A percentile compares a stretch with the other conserved stretches of the same genome.
Evolutionary conservation across 2,888 invertebrate species (phyloP).

Genomic region (Drosophila multiciliata): DNA sequence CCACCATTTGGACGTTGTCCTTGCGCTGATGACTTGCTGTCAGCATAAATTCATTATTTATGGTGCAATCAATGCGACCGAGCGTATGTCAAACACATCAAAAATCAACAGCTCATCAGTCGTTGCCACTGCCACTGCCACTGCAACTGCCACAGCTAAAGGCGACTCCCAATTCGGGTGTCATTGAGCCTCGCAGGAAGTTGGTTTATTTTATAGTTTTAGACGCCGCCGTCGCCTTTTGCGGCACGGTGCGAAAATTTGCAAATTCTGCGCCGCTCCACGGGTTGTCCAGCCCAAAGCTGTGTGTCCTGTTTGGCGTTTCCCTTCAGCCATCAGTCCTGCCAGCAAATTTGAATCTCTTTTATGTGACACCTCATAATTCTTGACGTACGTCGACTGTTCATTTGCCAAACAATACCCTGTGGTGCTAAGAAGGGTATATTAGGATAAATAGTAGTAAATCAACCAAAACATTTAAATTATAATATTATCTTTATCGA

Average conservation of each 20-base stretch:
- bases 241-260: slow-evolving; percentile 67
- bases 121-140: slow-evolving; percentile 5
- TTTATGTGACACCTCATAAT: slow-evolving; percentile 66
- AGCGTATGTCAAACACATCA: slow-evolving; percentile 85
- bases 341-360: slow-evolving; percentile 73
- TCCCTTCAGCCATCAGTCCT: slow-evolving; percentile 31
- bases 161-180: slow-evolving; percentile 18
- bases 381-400: slow-evolving; percentile 10
- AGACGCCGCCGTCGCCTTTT: slow-evolving; percentile 62
- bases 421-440: slow-evolving; percentile 5
- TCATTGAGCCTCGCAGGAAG: slow-evolving; percentile 64
- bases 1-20: slow-evolving; percentile 44
- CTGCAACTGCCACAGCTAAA: slow-evolving; percentile 11
- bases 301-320: slow-evolving; percentile 63
- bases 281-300: slow-evolving; percentile 65
- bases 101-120: slow-evolving; percentile 79
- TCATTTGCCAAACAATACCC: slow-evolving; percentile 8
- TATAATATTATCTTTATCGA: neutral
- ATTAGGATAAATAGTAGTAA: neutral
- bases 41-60: slow-evolving; percentile 85
- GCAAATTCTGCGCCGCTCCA: slow-evolving; percentile 52
- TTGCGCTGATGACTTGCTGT: slow-evolving; percentile 80
- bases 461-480: fast-evolving
- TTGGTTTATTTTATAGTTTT: slow-evolving; percentile 83
- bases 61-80: slow-evolving; percentile 84